A percentile compares a stretch with the other conserved stretches of the same genome.
Conservation (phyloP, 1,140 invertebrate genomes). For the Papilio machaon region DNA sequence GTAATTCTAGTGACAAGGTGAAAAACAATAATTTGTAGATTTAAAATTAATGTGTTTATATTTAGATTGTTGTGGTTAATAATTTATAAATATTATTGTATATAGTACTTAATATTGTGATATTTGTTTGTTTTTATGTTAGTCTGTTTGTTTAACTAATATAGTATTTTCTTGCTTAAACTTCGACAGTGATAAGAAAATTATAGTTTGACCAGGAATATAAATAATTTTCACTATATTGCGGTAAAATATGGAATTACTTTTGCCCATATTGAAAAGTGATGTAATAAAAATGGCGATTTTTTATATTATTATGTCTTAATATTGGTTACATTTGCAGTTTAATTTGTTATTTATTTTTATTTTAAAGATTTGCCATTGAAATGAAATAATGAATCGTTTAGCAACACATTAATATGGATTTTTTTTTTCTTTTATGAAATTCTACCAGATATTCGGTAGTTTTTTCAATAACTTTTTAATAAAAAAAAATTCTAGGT, state of each 20-base stretch:
- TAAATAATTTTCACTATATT: too few relatives aligned
- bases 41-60: constrained; percentile 22
- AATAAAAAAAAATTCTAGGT: not conserved
- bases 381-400: not conserved
- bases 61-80: constrained; percentile 25
- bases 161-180: constrained; percentile 27
- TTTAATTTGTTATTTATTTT: constrained; percentile 7
- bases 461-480: not conserved
- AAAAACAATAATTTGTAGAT: constrained; percentile 30
- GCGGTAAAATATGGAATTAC: too few relatives aligned
- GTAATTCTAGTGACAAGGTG: constrained; percentile 31
- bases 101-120: constrained; percentile 38
- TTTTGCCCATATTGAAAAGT: not conserved
- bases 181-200: not conserved
- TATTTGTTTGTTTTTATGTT: constrained; percentile 35
- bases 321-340: not conserved
- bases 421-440: not conserved
- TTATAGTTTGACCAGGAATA: not conserved
- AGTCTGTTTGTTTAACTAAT: constrained; percentile 6
- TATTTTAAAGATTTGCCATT: not conserved
- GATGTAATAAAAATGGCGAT: not conserved
- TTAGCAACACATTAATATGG: not conserved
- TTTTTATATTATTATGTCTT: not conserved
- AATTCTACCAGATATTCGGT: not conserved
- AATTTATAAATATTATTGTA: constrained; percentile 33